A percentile compares a stretch with the other conserved stretches of the same genome.
These are phyloP conservation scores for Cettia cetti DNA, from an alignment of 2,113 vertebrate genomes.

Conservation along the genomic window DNA sequence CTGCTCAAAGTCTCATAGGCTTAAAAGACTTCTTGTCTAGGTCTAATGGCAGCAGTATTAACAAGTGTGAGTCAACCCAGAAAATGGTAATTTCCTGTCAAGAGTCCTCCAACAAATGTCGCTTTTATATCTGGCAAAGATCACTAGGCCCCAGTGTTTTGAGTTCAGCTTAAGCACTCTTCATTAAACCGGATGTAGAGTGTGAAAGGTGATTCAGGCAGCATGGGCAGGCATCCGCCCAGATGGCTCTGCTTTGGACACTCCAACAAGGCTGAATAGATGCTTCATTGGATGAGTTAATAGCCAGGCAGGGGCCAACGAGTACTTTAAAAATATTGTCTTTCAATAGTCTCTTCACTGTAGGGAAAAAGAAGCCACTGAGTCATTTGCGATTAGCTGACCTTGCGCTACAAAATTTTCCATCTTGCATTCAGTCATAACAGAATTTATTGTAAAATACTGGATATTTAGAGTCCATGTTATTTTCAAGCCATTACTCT, in stretches of 20 bases:
- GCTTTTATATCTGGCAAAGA: conserved; percentile 79
- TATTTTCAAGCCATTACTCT: conserved; percentile 75
- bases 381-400: conserved; percentile 89
- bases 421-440: conserved; percentile 82
- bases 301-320: conserved; percentile 70
- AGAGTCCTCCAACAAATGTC: conserved; percentile 79
- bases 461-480: conserved; percentile 86
- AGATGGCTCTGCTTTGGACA: conserved; percentile 72
- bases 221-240: conserved; percentile 77
- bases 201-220: conserved; percentile 85
- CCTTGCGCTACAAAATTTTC: conserved; percentile 89
- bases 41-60: conserved; percentile 58
- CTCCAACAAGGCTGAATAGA: conserved; percentile 79
- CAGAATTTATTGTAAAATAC: conserved; percentile 86
- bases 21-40: conserved; percentile 57
- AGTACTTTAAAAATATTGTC: conserved; percentile 86
- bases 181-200: conserved; percentile 80
- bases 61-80: conserved; percentile 73
- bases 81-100: conserved; percentile 86
- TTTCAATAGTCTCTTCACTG: conserved; percentile 94
- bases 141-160: conserved; percentile 80
- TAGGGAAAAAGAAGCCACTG: conserved; percentile 84
- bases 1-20: background rate
- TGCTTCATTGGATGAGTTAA: conserved; percentile 74
- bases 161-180: conserved; percentile 73